phyloP scores from a whole-genome alignment of 2,888 invertebrate genomes.

The Uloborus plumipes region DNA sequence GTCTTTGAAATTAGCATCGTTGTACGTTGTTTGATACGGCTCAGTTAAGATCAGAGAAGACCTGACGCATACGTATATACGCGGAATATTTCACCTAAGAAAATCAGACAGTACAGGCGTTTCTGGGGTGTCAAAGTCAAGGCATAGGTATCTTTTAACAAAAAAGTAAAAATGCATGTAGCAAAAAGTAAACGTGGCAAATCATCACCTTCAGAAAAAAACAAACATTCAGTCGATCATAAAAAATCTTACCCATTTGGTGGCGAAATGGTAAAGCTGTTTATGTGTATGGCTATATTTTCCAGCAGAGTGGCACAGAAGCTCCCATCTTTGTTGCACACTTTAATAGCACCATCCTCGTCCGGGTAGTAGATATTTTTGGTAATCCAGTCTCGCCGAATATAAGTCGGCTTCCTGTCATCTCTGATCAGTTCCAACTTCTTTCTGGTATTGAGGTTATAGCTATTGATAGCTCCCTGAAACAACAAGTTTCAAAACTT shows the following conservation, averaged over 20 bases:
- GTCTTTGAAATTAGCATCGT: too few relatives aligned
- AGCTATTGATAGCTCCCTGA: conserved; percentile 29
- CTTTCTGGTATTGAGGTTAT: background rate
- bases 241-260: conserved; percentile 73
- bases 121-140: too few relatives aligned
- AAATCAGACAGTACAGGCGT: too few relatives aligned
- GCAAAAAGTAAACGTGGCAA: too few relatives aligned
- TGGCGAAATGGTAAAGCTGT: conserved; percentile 75
- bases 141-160: too few relatives aligned
- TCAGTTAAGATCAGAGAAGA: too few relatives aligned
- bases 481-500: background rate
- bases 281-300: conserved; percentile 71
- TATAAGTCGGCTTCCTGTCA: conserved; percentile 54
- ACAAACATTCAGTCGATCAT: background rate
- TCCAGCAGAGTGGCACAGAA: conserved; percentile 71
- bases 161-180: too few relatives aligned
- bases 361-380: conserved; percentile 87
- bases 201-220: too few relatives aligned
- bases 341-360: conserved; percentile 79
- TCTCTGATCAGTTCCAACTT: conserved; percentile 16
- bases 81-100: too few relatives aligned
- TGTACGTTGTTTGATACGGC: too few relatives aligned
- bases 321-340: conserved; percentile 79
- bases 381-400: conserved; percentile 73
- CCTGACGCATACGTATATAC: too few relatives aligned